Conservation (phyloP, 2,797 vertebrate genomes). For the Myotis findleyi region DNA sequence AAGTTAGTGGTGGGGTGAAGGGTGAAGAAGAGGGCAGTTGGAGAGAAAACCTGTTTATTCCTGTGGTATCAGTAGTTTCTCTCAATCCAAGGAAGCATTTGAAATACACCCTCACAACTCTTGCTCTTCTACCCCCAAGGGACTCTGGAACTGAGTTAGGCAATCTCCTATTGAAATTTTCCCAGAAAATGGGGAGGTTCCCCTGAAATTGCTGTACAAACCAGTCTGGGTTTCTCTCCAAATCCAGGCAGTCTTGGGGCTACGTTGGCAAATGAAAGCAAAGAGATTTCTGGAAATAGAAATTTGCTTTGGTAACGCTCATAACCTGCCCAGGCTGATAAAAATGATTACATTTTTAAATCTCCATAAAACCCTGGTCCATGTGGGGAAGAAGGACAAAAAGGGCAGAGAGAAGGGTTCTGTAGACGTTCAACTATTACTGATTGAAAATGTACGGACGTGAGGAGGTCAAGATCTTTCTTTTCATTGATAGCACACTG, state of each 20-base stretch:
- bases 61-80: not conserved
- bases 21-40: not conserved
- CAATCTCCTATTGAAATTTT: not conserved
- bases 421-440: not conserved
- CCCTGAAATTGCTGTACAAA: not conserved
- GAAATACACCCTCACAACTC: not conserved
- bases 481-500: not conserved
- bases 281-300: not conserved
- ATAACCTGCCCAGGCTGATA: not conserved
- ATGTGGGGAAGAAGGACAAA: not conserved
- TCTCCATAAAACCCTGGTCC: not conserved
- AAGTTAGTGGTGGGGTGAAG: not conserved
- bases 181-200: not conserved
- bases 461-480: not conserved
- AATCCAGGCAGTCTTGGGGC: not conserved
- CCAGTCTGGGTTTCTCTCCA: not conserved
- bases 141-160: not conserved
- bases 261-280: not conserved
- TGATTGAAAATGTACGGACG: not conserved
- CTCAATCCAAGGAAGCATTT: not conserved
- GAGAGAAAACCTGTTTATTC: not conserved
- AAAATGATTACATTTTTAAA: not conserved
- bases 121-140: not conserved
- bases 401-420: not conserved
- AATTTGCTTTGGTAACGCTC: slow-evolving; percentile 13